Conservation (phyloP, 2,113 vertebrate species). For the Synodontis membranacea region DNA sequence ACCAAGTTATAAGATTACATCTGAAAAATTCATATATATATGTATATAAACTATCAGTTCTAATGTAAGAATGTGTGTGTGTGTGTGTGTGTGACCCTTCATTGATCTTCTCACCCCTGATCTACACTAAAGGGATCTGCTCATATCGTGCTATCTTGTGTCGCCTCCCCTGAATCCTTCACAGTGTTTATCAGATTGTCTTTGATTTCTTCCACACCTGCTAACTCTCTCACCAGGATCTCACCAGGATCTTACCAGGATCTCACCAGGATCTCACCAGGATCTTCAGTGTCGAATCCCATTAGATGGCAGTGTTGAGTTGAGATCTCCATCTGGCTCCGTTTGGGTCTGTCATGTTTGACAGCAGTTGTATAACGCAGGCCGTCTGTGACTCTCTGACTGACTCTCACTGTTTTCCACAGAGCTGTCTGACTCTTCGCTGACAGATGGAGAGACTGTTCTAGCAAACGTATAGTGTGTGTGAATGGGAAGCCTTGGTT, state of each 20-base stretch:
- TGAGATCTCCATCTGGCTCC: neutral
- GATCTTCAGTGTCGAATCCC: slow-evolving; percentile 24
- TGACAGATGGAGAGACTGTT: neutral
- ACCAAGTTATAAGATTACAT: no score
- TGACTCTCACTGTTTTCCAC: neutral
- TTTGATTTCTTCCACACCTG: neutral
- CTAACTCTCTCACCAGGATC: neutral
- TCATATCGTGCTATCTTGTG: neutral
- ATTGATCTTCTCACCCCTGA: neutral
- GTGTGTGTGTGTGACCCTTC: neutral
- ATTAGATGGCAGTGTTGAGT: slow-evolving; percentile 66
- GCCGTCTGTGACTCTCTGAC: slow-evolving; percentile 1
- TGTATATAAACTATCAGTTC: neutral
- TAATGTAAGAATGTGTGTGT: neutral
- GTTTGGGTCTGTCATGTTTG: neutral
- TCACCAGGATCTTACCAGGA: neutral
- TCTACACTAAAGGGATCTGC: neutral
- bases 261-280: neutral
- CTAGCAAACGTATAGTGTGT: neutral
- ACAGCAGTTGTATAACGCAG: slow-evolving; percentile 38
- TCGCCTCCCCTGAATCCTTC: neutral
- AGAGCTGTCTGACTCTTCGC: neutral
- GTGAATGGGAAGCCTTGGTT: neutral
- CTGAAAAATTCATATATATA: no score
- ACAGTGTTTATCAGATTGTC: neutral